A percentile compares a stretch with the other conserved stretches of the same genome.
phyloP scores from a whole-genome alignment of 2,797 vertebrate species.

The Smutsia temminckii region DNA sequence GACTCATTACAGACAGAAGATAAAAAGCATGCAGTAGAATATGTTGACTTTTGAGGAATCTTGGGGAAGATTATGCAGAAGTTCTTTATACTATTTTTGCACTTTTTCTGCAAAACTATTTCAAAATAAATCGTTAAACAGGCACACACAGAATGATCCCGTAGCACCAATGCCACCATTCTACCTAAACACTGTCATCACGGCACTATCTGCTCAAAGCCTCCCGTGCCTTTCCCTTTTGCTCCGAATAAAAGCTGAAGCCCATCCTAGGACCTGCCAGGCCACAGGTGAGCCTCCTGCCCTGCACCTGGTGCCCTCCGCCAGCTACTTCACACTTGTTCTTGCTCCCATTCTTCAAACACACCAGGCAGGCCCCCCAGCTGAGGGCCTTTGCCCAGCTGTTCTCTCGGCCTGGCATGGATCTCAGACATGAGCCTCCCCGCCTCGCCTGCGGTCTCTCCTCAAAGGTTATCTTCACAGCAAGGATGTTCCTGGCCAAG shows the following conservation, averaged over 20 bases:
- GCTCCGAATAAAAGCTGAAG: not conserved
- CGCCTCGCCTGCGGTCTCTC: not conserved
- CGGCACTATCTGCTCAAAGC: not conserved
- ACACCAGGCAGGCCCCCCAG: not conserved
- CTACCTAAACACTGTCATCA: not conserved
- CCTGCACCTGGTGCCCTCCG: not conserved
- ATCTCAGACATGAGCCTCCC: rapidly evolving
- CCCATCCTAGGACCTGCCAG: not conserved
- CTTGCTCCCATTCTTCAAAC: not conserved
- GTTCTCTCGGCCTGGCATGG: not conserved
- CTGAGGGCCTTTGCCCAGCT: not conserved
- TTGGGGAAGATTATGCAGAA: not conserved
- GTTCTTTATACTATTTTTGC: not conserved
- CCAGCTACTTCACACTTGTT: not conserved
- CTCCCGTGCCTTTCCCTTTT: not conserved
- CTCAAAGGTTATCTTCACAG: not conserved
- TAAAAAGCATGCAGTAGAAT: not conserved
- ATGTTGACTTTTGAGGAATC: not conserved
- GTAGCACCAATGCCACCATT: not conserved
- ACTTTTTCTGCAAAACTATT: not conserved
- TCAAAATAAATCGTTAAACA: not conserved
- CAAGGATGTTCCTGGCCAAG: not conserved
- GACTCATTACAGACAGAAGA: not conserved
- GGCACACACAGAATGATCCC: not conserved
- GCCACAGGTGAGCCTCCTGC: too few species aligned